Conservation (phyloP, 2,113 vertebrate species). For the Loxodonta africana region DNA sequence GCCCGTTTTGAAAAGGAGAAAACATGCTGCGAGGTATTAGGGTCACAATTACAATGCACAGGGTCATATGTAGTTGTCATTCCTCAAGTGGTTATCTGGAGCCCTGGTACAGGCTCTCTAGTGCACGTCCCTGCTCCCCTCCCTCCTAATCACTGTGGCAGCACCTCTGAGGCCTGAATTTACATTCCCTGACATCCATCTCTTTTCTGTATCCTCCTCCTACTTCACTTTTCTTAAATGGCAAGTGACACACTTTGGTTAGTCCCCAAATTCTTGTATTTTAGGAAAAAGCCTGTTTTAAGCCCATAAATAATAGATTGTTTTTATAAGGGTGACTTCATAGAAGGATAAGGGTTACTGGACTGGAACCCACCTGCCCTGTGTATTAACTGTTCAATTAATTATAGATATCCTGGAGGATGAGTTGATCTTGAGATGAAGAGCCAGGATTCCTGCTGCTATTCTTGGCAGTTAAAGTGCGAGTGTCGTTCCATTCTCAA, state of each 20-base stretch:
- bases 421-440: conserved; percentile 43
- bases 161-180: background rate
- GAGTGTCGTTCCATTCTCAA: background rate
- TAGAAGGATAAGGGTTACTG: background rate
- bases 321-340: background rate
- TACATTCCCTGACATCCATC: background rate
- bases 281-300: background rate
- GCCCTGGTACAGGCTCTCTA: background rate
- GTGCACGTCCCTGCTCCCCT: background rate
- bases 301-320: background rate
- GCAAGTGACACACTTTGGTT: background rate
- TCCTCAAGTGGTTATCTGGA: background rate
- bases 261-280: background rate
- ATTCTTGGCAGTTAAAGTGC: background rate
- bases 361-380: background rate
- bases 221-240: background rate
- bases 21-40: no score
- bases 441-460: conserved; percentile 19
- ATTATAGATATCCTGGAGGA: background rate
- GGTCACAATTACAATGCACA: background rate
- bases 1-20: no score
- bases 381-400: background rate
- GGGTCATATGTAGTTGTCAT: background rate
- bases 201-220: background rate
- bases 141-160: background rate